Evolutionary conservation across 2,113 vertebrate genomes (phyloP).

Genomic region (Rhea pennata): DNA sequence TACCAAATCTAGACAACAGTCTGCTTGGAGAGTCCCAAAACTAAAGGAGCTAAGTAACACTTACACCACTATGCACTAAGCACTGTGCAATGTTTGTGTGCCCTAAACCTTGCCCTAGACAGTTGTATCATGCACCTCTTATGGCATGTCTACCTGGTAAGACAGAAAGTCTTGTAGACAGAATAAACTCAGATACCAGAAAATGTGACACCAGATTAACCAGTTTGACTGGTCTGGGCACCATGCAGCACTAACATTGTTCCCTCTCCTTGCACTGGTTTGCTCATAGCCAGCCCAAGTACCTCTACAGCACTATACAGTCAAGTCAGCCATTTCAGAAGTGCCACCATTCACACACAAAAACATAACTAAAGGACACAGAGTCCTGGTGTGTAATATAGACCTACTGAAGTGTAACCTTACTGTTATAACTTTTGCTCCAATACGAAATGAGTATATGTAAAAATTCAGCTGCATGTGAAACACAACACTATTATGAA

Average conservation of each 20-base stretch:
- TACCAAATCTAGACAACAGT: not conserved
- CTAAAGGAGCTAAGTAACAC: not conserved
- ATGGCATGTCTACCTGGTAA: not conserved
- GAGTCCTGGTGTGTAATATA: not conserved
- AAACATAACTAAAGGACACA: not conserved
- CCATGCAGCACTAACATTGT: not conserved
- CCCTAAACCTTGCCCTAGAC: not conserved
- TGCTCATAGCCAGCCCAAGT: not conserved
- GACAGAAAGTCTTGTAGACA: not conserved
- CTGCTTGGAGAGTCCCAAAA: not conserved
- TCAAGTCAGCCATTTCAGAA: rapidly evolving
- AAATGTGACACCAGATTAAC: not conserved
- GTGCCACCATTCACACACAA: not conserved
- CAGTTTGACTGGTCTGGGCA: not conserved
- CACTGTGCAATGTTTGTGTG: not conserved
- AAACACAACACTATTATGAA: not conserved
- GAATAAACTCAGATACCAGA: not conserved
- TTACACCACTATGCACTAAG: not conserved
- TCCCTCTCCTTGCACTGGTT: not conserved
- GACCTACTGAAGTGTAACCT: not conserved
- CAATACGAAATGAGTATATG: not conserved
- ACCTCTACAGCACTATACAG: not conserved
- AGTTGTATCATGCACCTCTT: not conserved
- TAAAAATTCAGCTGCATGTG: rapidly evolving
- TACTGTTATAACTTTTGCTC: not conserved